phyloP scores from a whole-genome alignment of 1,140 invertebrate genomes.

The Melitaea cinxia region DNA sequence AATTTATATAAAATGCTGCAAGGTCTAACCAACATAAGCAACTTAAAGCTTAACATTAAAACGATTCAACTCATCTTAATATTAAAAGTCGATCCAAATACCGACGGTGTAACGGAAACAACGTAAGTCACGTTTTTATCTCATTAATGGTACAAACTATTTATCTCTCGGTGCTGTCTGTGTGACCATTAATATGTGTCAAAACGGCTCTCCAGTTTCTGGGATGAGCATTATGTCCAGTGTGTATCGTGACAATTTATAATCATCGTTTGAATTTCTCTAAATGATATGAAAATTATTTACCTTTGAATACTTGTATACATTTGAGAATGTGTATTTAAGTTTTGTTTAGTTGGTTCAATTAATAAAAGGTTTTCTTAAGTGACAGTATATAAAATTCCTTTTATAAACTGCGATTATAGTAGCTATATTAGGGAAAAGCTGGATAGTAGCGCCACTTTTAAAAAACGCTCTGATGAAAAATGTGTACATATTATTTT shows the following conservation, averaged over 20 bases:
- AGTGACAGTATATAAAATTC: no score
- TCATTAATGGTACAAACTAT: slow-evolving; percentile 54
- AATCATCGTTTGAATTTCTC: background rate
- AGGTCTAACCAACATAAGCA: no score
- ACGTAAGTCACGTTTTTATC: slow-evolving; percentile 56
- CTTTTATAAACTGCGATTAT: no score
- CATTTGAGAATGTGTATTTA: background rate
- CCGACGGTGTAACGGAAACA: slow-evolving; percentile 48
- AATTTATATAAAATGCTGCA: no score
- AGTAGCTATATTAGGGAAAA: no score
- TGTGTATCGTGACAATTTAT: slow-evolving; percentile 5
- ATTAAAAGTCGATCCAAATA: slow-evolving; percentile 32
- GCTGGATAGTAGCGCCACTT: no score
- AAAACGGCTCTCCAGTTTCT: slow-evolving; percentile 25
- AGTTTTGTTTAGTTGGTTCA: background rate
- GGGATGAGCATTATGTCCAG: background rate
- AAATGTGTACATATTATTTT: no score
- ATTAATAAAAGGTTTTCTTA: no score
- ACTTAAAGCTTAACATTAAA: slow-evolving; percentile 12
- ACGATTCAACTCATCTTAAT: slow-evolving; percentile 2
- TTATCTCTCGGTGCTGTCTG: slow-evolving; percentile 45
- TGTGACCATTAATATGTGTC: slow-evolving; percentile 51
- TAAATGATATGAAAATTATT: background rate
- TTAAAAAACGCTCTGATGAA: no score
- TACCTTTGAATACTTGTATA: background rate